Conservation (phyloP, 2,888 invertebrate species). For the Lasioglossum leucozonium region DNA sequence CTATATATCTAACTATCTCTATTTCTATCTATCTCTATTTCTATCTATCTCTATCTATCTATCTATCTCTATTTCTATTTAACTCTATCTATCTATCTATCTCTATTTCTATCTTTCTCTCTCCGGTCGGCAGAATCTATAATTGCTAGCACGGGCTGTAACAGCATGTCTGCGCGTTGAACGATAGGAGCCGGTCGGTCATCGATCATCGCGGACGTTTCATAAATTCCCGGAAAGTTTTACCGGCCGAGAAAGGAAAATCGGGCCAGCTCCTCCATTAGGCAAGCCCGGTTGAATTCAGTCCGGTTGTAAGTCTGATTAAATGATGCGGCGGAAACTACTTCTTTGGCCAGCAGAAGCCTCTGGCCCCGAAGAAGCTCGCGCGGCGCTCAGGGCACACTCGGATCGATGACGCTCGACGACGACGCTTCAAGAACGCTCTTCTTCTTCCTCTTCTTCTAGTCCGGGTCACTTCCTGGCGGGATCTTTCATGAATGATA, state of each 20-base stretch:
- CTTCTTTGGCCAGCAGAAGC: background rate
- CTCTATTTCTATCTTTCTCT: background rate
- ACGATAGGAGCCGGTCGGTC: slow-evolving; percentile 5
- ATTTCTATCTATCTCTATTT: too few relatives aligned
- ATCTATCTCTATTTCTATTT: too few relatives aligned
- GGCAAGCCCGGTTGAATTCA: slow-evolving; percentile 3
- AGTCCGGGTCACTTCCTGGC: slow-evolving; percentile 1
- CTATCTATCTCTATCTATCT: too few relatives aligned
- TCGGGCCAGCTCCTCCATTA: slow-evolving; percentile 4
- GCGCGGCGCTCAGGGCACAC: background rate
- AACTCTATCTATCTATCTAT: too few relatives aligned
- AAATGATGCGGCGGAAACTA: slow-evolving; percentile 19
- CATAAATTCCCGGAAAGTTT: slow-evolving; percentile 24
- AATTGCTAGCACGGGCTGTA: slow-evolving; percentile 16
- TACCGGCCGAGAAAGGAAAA: background rate
- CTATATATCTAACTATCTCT: too few relatives aligned
- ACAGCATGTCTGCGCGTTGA: slow-evolving; percentile 15
- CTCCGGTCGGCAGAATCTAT: slow-evolving; percentile 24
- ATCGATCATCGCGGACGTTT: slow-evolving; percentile 31
- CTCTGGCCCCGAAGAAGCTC: background rate
- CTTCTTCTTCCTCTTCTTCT: background rate
- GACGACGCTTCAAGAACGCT: background rate
- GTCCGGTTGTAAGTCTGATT: slow-evolving; percentile 10
- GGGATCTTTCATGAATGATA: background rate
- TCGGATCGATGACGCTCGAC: slow-evolving; percentile 21